Evolutionary conservation across 2,113 vertebrate genomes (phyloP).

Genomic region (Pelodiscus sinensis): DNA sequence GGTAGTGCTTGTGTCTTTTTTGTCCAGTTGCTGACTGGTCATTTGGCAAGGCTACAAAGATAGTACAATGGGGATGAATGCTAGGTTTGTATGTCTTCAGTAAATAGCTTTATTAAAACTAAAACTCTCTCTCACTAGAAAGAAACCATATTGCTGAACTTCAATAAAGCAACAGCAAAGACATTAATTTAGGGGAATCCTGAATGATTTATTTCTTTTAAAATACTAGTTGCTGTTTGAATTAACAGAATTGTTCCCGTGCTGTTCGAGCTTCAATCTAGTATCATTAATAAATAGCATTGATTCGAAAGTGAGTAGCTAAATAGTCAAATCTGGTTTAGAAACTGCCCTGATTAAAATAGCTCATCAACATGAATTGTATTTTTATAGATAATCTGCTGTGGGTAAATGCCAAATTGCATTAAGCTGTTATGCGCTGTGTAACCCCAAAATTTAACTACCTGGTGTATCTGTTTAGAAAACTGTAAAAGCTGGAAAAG

Average conservation of each 20-base stretch:
- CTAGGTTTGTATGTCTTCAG: neutral
- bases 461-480: conserved; percentile 59
- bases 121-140: neutral
- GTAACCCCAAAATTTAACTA: conserved; percentile 25
- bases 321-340: conserved; percentile 39
- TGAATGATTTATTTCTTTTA: neutral
- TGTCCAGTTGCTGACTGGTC: neutral
- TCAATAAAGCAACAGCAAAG: neutral
- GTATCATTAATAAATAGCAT: conserved; percentile 36
- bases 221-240: conserved; percentile 9
- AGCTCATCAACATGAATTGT: conserved; percentile 44
- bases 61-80: rapidly evolving
- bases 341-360: conserved; percentile 56
- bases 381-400: conserved; percentile 38
- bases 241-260: conserved; percentile 11
- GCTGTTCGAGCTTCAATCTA: conserved; percentile 36
- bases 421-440: conserved; percentile 1
- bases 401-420: conserved; percentile 17
- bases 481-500: conserved; percentile 32
- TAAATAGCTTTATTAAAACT: neutral
- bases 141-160: neutral
- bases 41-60: neutral
- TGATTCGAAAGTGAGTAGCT: conserved; percentile 29
- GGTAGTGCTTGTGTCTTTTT: neutral
- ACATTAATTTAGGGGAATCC: neutral